Conservation (phyloP, 2,113 vertebrate species). For the Emydura subglobosa region DNA sequence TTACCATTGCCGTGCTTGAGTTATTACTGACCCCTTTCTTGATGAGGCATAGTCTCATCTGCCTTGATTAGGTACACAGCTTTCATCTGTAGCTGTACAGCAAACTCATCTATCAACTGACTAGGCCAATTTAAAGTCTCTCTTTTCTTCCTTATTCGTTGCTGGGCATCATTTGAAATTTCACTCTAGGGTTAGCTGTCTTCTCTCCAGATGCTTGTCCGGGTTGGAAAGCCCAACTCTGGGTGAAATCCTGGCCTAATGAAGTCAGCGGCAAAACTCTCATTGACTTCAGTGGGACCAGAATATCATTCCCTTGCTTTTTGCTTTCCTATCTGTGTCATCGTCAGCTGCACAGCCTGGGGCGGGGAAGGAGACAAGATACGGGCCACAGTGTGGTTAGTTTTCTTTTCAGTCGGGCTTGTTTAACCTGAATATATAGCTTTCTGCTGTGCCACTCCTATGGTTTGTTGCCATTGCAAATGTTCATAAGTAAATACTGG, state of each 20-base stretch:
- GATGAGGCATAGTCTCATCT: rapidly evolving
- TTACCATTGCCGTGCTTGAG: neutral
- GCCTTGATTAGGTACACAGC: neutral
- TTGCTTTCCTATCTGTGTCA: neutral
- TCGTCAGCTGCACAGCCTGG: neutral
- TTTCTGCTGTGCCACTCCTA: conserved; percentile 49
- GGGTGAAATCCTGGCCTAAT: neutral
- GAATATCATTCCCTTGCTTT: neutral
- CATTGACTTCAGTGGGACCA: neutral
- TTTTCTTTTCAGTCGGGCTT: neutral
- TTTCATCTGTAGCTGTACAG: neutral
- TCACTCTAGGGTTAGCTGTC: neutral
- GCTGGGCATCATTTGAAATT: neutral
- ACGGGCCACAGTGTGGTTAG: rapidly evolving
- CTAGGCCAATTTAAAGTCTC: neutral
- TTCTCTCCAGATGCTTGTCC: neutral
- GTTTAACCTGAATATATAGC: conserved; percentile 42
- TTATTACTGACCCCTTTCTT: neutral
- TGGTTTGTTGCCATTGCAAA: conserved; percentile 46
- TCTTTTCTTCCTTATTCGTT: neutral
- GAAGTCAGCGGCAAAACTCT: neutral
- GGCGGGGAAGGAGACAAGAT: rapidly evolving
- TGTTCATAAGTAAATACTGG: conserved; percentile 64
- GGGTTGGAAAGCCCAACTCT: neutral
- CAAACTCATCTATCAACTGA: neutral